phyloP scores from a whole-genome alignment of 2,797 vertebrate species.

The Sebastes hubbsi region DNA sequence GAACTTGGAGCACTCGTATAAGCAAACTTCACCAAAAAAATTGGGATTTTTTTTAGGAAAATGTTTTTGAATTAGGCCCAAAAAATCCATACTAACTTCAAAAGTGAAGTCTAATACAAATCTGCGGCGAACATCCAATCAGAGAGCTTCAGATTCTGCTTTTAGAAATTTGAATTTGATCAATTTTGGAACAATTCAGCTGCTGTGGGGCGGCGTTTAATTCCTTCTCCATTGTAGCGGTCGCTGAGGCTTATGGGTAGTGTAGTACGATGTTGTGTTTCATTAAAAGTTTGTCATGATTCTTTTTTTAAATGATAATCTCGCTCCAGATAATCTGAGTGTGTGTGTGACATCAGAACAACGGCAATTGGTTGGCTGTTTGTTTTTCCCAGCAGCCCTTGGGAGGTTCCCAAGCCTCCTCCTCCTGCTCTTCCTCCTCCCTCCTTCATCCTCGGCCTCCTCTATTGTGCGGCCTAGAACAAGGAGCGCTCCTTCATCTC shows the following conservation, averaged over 20 bases:
- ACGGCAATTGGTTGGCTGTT: background rate
- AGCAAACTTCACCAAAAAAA: too few species aligned
- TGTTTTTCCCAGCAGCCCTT: constrained; percentile 16
- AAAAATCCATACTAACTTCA: background rate
- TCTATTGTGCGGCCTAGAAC: constrained; percentile 29
- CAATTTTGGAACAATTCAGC: background rate
- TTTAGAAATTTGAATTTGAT: background rate
- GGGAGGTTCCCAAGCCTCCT: constrained; percentile 7
- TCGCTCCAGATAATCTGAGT: background rate
- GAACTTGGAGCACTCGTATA: too few species aligned
- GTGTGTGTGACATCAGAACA: background rate
- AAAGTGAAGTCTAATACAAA: background rate
- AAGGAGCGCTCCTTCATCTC: background rate
- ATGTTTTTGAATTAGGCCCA: background rate
- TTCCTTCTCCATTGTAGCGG: too few species aligned
- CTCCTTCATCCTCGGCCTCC: constrained; percentile 2
- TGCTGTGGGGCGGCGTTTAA: background rate
- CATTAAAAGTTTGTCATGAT: background rate
- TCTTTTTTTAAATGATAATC: background rate
- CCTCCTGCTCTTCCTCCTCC: background rate
- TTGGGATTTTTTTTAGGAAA: too few species aligned
- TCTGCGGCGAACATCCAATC: background rate
- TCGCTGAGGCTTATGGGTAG: constrained; percentile 8
- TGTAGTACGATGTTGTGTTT: background rate
- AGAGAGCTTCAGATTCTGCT: background rate